Evolutionary conservation across 2,888 invertebrate species (phyloP).

Genomic region (Onchidella celtica): DNA sequence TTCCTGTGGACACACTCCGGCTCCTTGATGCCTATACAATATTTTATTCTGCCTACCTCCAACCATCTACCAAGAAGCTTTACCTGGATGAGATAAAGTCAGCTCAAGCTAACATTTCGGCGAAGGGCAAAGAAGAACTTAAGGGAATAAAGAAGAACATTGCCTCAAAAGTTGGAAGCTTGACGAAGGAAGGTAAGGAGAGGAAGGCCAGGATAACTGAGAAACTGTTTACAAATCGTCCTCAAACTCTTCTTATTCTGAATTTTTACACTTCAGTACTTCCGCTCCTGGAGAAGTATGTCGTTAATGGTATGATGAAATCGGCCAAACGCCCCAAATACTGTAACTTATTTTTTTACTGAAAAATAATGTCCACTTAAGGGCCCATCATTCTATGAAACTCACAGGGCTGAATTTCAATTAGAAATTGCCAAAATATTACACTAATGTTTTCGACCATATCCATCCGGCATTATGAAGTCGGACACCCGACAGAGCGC

Average conservation of each 20-base stretch:
- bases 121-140: constrained; percentile 1
- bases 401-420: too few species aligned
- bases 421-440: too few species aligned
- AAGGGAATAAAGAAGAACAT: not conserved
- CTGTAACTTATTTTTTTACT: too few species aligned
- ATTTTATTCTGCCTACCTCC: not conserved
- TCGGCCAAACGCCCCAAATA: too few species aligned
- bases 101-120: not conserved
- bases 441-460: too few species aligned
- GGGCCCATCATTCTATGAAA: too few species aligned
- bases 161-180: not conserved
- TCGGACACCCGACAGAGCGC: too few species aligned
- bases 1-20: not conserved
- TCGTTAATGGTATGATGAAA: too few species aligned
- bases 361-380: too few species aligned
- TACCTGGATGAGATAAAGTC: not conserved
- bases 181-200: constrained; percentile 27
- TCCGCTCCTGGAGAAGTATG: constrained; percentile 47
- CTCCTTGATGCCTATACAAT: not conserved
- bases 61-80: not conserved
- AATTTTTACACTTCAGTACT: constrained; percentile 40
- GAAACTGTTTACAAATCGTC: not conserved
- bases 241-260: constrained; percentile 14
- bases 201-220: not conserved
- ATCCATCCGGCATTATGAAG: too few species aligned